A percentile compares a stretch with the other conserved stretches of the same genome.
These are phyloP conservation scores for Platysteira castanea DNA, from an alignment of 2,113 vertebrate species.

Conservation along the genomic window DNA sequence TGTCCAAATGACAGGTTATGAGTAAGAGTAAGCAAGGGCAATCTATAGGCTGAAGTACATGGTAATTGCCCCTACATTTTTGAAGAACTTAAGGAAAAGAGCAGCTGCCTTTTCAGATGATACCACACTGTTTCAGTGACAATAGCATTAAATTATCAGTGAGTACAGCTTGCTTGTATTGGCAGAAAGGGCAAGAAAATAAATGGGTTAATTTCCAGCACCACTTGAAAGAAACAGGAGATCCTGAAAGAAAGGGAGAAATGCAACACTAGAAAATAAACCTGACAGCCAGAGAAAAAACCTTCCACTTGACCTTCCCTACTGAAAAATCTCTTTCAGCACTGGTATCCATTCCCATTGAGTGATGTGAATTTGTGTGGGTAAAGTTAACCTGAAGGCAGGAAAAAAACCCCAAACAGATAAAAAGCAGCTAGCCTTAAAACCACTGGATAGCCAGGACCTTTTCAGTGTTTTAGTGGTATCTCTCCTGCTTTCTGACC, in stretches of 20 bases:
- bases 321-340: background rate
- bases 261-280: background rate
- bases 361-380: background rate
- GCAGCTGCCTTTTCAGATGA: background rate
- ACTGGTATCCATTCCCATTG: background rate
- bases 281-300: background rate
- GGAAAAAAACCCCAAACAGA: background rate
- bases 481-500: background rate
- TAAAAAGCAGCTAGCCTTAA: background rate
- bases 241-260: background rate
- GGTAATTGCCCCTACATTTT: background rate
- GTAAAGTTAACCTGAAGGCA: background rate
- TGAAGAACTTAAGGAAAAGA: background rate
- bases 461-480: background rate
- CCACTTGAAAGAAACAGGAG: background rate
- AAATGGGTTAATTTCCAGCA: background rate
- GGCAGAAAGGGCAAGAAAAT: background rate
- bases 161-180: background rate
- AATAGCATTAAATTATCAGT: background rate
- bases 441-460: background rate
- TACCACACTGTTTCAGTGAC: background rate
- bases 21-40: background rate
- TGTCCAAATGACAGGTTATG: background rate
- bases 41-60: background rate
- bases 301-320: background rate